Conservation (phyloP, 2,888 invertebrate genomes). For the Drosophila setosimentum region DNA sequence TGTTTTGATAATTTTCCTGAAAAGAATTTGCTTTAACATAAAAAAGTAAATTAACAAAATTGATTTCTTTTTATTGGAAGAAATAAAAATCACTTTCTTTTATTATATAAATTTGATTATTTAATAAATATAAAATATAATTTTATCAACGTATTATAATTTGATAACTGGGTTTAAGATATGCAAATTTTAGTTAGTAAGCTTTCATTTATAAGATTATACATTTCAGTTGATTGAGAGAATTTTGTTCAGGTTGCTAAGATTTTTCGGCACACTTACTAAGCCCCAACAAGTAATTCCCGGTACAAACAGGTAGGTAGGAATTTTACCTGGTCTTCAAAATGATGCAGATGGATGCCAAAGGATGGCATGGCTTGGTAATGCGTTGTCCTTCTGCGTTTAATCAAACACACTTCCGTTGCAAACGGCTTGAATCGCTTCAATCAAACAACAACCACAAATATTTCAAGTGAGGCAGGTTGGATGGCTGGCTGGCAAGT, state of each 20-base stretch:
- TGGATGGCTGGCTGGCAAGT: slow-evolving; percentile 69
- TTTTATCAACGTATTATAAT: not conserved
- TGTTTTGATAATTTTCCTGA: too few species aligned
- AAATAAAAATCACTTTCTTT: not conserved
- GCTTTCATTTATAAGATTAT: not conserved
- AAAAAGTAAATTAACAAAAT: too few species aligned
- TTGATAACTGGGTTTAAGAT: not conserved
- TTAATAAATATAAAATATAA: not conserved
- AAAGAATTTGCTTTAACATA: too few species aligned
- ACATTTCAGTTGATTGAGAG: not conserved
- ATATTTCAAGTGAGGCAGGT: slow-evolving; percentile 78
- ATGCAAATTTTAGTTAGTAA: not conserved
- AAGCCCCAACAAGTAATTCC: not conserved
- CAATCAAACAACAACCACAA: slow-evolving; percentile 80
- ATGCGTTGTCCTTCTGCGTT: slow-evolving; percentile 74
- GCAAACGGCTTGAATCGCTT: slow-evolving; percentile 80
- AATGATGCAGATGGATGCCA: slow-evolving; percentile 17
- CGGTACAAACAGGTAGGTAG: not conserved
- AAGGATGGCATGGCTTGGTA: slow-evolving; percentile 31
- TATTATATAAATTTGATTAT: not conserved
- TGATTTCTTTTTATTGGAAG: too few species aligned
- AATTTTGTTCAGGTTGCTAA: slow-evolving; percentile 5
- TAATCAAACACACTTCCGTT: slow-evolving; percentile 80
- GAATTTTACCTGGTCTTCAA: slow-evolving; percentile 68
- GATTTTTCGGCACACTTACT: slow-evolving; percentile 17